Evolutionary conservation across 2,888 invertebrate genomes (phyloP), one percentile per base, ranked within the genome.

Genomic region (Agrilus mali): DNA sequence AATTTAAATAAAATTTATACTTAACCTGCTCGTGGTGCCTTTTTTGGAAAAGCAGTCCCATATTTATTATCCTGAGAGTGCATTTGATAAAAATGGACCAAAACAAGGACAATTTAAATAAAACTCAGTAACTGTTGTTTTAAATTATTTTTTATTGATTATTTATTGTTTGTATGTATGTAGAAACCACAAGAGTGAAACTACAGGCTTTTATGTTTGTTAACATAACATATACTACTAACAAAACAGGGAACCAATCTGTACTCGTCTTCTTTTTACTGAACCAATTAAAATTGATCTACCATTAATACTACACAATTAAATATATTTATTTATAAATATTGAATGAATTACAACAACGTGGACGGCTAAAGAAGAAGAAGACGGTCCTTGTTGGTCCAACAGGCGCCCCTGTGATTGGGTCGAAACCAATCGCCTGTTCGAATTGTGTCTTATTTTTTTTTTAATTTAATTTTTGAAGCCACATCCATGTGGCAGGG

Each of bases 401-500:
- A 55, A 55, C 55, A 55, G 52, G 53, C 52, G 50, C 45, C 40
- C 52, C 52, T 55, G 55, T 56, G 56, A 56, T 53, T 49, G 47
- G 20, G 20, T 41, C 33, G 43, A 35, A 45, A 48, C 53, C 62
- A 62, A 66, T 65, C 66, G 65, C 66, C 64, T 66, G 66, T 57
- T 45, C 10, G 10, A 27, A 27, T 8, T 27, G 27, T 27, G 2
- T 27, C 2, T 27, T 10, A 10, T 7, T 22, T 27, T 27, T 27
- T 27, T n/a, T n/a, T n/a, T n/a, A n/a, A n/a, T n/a, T 27, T 10
- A 27, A 27, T 10, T 27, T 40, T 46, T 42, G 50, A 53, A 64
- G 63, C 64, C 60, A 63, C 62, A 58, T 55, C 49, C 50, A 47
- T 52, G 47, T 50, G 61, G 68, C 75, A 75, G 73, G 75, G 75